Conservation (phyloP, 2,113 vertebrate genomes). For the Xiphophorus hellerii region DNA sequence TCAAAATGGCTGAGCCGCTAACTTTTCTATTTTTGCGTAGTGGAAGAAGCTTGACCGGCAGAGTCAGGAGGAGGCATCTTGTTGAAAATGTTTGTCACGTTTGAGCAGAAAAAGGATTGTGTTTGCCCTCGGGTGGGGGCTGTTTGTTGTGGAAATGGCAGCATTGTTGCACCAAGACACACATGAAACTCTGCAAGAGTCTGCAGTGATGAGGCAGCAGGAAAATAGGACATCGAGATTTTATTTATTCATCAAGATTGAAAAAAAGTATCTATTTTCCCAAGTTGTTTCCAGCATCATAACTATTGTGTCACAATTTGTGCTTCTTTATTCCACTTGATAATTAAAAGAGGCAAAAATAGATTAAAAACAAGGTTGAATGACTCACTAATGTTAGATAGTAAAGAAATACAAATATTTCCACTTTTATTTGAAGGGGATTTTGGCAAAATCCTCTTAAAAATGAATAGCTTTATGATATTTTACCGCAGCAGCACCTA, state of each 20-base stretch:
- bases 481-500: background rate
- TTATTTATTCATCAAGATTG: background rate
- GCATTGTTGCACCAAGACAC: conserved; percentile 56
- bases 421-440: background rate
- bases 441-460: background rate
- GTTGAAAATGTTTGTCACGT: conserved; percentile 45
- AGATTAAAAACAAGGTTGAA: background rate
- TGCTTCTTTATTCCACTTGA: background rate
- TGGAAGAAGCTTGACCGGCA: conserved; percentile 20
- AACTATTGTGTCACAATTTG: background rate
- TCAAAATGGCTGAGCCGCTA: conserved; percentile 65
- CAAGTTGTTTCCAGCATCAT: background rate
- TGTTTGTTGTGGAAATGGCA: conserved; percentile 55
- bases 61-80: conserved; percentile 34
- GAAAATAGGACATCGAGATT: conserved; percentile 39
- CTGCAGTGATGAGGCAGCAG: conserved; percentile 37
- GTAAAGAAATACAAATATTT: background rate
- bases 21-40: background rate
- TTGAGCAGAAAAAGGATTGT: conserved; percentile 27
- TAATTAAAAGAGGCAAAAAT: background rate
- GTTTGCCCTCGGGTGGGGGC: conserved; percentile 33
- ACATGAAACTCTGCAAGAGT: conserved; percentile 34
- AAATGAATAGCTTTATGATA: background rate
- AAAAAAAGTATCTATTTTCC: conserved; percentile 1
- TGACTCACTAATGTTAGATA: too few species aligned